Conservation (phyloP, 2,113 vertebrate species). For the Micromys minutus region DNA sequence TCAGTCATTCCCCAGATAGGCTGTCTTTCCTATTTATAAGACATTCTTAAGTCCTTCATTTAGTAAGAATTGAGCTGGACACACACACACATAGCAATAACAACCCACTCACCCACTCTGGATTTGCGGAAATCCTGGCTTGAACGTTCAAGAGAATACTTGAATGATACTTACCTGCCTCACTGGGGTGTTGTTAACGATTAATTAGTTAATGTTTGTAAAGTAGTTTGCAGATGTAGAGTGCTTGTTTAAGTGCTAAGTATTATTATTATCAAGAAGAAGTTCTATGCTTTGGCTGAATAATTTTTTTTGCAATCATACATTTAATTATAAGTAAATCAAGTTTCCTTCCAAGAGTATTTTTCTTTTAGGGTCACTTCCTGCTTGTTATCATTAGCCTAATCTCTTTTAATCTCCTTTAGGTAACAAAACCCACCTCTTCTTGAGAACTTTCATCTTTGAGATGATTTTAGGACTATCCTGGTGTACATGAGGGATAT, state of each 20-base stretch:
- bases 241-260: constrained; percentile 74
- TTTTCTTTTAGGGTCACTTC: constrained; percentile 67
- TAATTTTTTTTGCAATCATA: constrained; percentile 64
- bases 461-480: constrained; percentile 36
- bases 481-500: not conserved
- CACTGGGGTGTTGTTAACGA: constrained; percentile 78
- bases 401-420: constrained; percentile 64
- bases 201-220: constrained; percentile 82
- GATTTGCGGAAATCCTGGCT: constrained; percentile 64
- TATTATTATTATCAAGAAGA: constrained; percentile 79
- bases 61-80: constrained; percentile 48
- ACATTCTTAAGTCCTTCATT: constrained; percentile 59
- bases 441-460: constrained; percentile 36
- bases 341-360: constrained; percentile 59
- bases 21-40: constrained; percentile 60
- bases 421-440: constrained; percentile 25
- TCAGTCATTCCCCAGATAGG: constrained; percentile 60
- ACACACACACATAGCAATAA: not conserved
- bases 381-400: constrained; percentile 53
- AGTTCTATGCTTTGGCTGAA: constrained; percentile 69
- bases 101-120: constrained; percentile 51
- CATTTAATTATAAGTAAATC: constrained; percentile 74
- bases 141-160: constrained; percentile 79
- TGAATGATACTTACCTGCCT: constrained; percentile 81
- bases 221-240: constrained; percentile 77